Base-by-base conservation (phyloP, 2,797 vertebrate species). In the Lacerta viridis region DNA sequence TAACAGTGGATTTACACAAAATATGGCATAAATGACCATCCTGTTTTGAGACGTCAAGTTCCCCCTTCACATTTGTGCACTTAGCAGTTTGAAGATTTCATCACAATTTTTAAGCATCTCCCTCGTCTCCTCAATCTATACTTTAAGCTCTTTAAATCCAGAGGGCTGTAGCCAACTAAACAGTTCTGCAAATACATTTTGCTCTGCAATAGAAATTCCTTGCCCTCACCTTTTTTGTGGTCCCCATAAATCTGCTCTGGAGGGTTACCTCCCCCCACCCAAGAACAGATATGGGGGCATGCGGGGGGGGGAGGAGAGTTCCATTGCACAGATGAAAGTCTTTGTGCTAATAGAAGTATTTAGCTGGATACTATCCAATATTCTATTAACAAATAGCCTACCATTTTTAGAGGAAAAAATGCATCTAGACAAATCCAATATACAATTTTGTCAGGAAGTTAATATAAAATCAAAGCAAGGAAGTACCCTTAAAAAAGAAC, bases 401-500 rank as follows among this genome's bases (percentile, higher is more conserved):
- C 23, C 0, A 25, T 41, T 89, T 55, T 91, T 91, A 66, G 83
- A 77, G 13, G 69, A 66, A 88, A 91, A n/a, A 72, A 81, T 68
- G 87, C 79, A 89, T 69, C 88, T 80, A 78, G 81, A n/a, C 78
- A 88, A 93, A 79, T 7, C 41, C 41, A 93, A 90, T 33, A 5
- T 15, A 39, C 25, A 61, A 8, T 61, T 18, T 86, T 1, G 89
- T 88, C 93, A 94, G 89, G 74, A 87, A 80, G 89, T 85, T 92
- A 90, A 87, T 91, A 80, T n/a, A 94, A 66, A 39, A 94, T 46
- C 77, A 64, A 78, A 93, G 91, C 74, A 36, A 88, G 86, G 86
- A 89, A 92, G 61, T 39, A 64, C 78, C 88, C 93, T 87, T 83
- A 0, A 88, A 93, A 89, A 80, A 86, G 18, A 90, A 66, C 39